A percentile compares a stretch with the other conserved stretches of the same genome.
These are phyloP conservation scores for Yponomeuta evonymella DNA, from an alignment of 2,888 invertebrate species.

Conservation along the genomic window DNA sequence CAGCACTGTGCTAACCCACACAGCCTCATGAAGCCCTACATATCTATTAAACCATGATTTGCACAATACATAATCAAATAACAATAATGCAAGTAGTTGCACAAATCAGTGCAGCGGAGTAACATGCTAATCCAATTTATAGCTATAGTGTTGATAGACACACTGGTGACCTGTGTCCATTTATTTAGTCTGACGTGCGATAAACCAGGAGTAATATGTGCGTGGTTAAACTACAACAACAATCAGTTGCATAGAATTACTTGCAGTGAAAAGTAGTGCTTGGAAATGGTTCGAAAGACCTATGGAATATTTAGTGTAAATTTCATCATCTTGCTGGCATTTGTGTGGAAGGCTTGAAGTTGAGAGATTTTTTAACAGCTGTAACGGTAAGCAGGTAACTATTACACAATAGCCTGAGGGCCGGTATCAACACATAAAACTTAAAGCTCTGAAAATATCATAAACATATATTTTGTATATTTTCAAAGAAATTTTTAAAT, in stretches of 20 bases:
- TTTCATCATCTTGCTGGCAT: no score
- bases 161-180: background rate
- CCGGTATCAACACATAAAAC: no score
- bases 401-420: no score
- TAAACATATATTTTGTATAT: no score
- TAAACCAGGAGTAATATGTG: no score
- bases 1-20: background rate
- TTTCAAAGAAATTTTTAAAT: no score
- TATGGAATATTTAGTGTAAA: no score
- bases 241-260: background rate
- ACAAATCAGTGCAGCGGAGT: background rate
- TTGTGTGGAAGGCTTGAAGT: no score
- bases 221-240: background rate
- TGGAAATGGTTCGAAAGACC: background rate
- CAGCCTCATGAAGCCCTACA: background rate
- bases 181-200: background rate
- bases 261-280: background rate
- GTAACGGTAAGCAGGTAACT: no score
- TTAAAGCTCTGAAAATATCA: no score
- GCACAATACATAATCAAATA: background rate
- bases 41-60: background rate
- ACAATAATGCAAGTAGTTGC: background rate
- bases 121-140: background rate
- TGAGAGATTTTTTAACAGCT: no score
- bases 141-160: background rate